Base-by-base conservation (phyloP, 2,113 vertebrate species). In the Nerophis lumbriciformis region DNA sequence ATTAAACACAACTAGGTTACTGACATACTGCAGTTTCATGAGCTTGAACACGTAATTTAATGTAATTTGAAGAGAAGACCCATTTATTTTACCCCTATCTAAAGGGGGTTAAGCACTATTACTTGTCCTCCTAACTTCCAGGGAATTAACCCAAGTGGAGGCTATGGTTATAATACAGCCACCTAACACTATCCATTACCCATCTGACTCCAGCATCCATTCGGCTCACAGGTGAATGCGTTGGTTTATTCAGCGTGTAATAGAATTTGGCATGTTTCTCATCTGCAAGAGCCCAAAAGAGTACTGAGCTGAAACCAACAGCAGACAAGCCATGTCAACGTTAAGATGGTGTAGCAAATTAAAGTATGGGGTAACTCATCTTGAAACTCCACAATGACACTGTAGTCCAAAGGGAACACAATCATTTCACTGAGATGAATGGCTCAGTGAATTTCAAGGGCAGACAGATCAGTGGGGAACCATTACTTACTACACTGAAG, bases 171-270 rank as follows among this genome's bases (percentile, higher is more conserved):
- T 62, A 59, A 61, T 64, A 50, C 48, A 70, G 53, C n/a, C 54
- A 53, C 67, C 73, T 66, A 51, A 73, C 72, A 80, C 62, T 76
- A 73, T 79, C 74, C 68, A 75, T 77, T 76, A 77, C 72, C 68
- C 61, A 56, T 56, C 70, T 68, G 59, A 64, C 61, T 74, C 68
- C 19, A 66, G 77, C 72, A 82, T 74, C 54, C 70, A 21, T 61
- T 57, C 68, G 65, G 49, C 69, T 80, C 59, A 72, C 61, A 81
- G 79, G 81, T 73, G 85, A 80, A 71, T 75, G 76, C 54, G 36
- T 69, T 38, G 64, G 61, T 79, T 86, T 83, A 82, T 80, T 69
- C 77, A 61, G 75, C 77, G 59, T 78, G 77, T 81, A 81, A 84
- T 80, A 76, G 81, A 80, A 81, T 83, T 78, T 83, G 82, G 74